Base-by-base conservation (phyloP, 1,140 invertebrate genomes). In the Temnothorax longispinosus region DNA sequence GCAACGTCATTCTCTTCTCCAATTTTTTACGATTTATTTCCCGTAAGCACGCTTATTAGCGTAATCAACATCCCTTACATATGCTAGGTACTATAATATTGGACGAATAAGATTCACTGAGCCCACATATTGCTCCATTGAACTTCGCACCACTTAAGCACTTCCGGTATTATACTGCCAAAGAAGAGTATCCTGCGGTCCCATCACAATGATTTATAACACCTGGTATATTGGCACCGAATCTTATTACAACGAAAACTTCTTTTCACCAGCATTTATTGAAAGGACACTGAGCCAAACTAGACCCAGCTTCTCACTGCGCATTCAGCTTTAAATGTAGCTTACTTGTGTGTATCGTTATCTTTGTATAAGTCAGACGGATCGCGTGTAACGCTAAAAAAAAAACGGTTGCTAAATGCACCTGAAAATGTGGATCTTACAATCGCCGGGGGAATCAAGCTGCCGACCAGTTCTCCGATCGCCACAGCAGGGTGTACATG, bases 401-500 rank as follows among this genome's bases (percentile, higher is more conserved):
- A 54, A 56, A 27, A 75, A 75, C n/a, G 2, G 10, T 56, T 27
- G 21, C 18, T n/a, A n/a, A 47, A 38, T 27, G 35, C 35, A 21
- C 65, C n/a, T n/a, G 32, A 80, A 8, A n/a, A 80, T 35, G 27
- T 3, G 18, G 44, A 75, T 0, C n/a, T 84, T 75, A 84, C 8
- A n/a, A 35, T 62, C 44, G 50, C n/a, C 69, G 69, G 5, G 27
- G 35, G 11, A 74, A 54, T 94, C 94, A 96, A 77, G 96, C 96
- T 1, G 96, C 96, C 13, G 96, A 96, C 97, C 97, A 98, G 93
- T 97, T 96, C 92, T 97, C 97, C 1, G 97, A 97, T 41, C 96
- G 95, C 97, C 97, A 98, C 27, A 98, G 93, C 44, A 98, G 92
- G 80, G 97, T 96, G 92, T 97, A 97, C 94, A 97, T 97, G 89